Evolutionary conservation across 2,888 invertebrate genomes (phyloP).

Genomic region (Pilophorus perplexus): DNA sequence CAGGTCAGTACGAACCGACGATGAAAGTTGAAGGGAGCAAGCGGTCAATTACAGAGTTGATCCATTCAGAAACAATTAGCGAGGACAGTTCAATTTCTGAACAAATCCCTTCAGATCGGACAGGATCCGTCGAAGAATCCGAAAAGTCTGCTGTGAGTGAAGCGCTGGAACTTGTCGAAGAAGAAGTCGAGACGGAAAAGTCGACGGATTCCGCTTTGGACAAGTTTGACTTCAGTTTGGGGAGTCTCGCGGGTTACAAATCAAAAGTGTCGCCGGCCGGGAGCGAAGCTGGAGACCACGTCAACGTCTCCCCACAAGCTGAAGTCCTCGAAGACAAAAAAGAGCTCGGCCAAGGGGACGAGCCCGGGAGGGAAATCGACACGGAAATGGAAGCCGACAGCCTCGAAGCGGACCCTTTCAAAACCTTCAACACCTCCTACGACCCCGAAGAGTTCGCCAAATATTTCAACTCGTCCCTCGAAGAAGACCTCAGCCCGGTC

Average conservation of each 20-base stretch:
- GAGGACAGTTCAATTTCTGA: constrained; percentile 11
- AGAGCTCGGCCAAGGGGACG: constrained; percentile 29
- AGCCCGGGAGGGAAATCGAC: constrained; percentile 10
- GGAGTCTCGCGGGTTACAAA: background rate
- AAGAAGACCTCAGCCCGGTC: background rate
- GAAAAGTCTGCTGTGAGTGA: background rate
- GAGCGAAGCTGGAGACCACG: constrained; percentile 18
- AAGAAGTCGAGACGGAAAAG: background rate
- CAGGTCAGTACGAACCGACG: constrained; percentile 17
- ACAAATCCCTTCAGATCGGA: constrained; percentile 1
- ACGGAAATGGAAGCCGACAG: constrained; percentile 27
- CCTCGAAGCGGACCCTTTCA: constrained; percentile 22
- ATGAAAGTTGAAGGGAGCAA: constrained; percentile 25
- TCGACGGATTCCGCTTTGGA: constrained; percentile 17
- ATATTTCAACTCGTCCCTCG: constrained; percentile 5
- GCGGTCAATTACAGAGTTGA: constrained; percentile 28
- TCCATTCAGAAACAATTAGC: background rate
- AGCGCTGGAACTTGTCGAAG: constrained; percentile 5
- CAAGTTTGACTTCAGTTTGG: constrained; percentile 28
- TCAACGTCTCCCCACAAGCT: background rate
- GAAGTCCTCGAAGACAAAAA: constrained; percentile 16
- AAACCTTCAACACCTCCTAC: constrained; percentile 2
- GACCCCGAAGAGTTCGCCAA: constrained; percentile 10
- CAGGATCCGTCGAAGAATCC: background rate
- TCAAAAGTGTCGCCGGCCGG: background rate